phyloP scores from a whole-genome alignment of 2,797 vertebrate genomes.

The Melanotaenia parkinsoni region DNA sequence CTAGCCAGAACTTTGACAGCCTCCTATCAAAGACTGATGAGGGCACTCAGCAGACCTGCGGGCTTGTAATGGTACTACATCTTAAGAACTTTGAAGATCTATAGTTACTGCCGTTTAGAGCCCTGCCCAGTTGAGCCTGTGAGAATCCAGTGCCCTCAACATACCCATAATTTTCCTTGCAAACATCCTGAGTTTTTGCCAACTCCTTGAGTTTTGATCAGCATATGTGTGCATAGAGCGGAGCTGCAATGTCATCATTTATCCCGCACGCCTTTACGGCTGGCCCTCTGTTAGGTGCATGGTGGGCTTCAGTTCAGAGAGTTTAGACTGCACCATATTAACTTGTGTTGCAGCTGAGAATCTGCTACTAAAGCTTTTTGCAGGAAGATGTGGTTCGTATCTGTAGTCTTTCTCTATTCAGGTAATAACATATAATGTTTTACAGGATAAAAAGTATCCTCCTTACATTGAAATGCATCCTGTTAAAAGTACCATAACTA shows the following conservation, averaged over 20 bases:
- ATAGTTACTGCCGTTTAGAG: constrained; percentile 5
- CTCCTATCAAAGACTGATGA: constrained; percentile 29
- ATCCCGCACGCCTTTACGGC: constrained; percentile 19
- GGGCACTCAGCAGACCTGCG: constrained; percentile 10
- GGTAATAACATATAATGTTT: background rate
- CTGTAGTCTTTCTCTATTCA: background rate
- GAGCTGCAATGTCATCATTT: constrained; percentile 37
- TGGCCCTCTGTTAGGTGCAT: constrained; percentile 4
- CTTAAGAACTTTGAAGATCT: constrained; percentile 14
- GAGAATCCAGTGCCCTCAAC: constrained; percentile 1
- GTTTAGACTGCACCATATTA: background rate
- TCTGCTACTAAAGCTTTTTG: background rate
- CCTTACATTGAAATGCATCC: background rate
- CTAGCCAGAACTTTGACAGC: constrained; percentile 16
- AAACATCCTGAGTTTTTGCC: too few relatives aligned
- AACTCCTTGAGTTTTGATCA: constrained; percentile 8
- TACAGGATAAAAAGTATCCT: background rate
- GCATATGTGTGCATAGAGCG: constrained; percentile 28
- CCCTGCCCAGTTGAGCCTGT: background rate
- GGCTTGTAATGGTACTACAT: background rate
- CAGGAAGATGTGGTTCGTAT: background rate
- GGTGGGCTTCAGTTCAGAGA: constrained; percentile 14
- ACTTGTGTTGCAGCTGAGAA: background rate
- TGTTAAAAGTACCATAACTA: background rate
- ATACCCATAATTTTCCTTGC: background rate